Base-by-base conservation (phyloP, 2,888 invertebrate species). In the Conops quadrifasciatus region DNA sequence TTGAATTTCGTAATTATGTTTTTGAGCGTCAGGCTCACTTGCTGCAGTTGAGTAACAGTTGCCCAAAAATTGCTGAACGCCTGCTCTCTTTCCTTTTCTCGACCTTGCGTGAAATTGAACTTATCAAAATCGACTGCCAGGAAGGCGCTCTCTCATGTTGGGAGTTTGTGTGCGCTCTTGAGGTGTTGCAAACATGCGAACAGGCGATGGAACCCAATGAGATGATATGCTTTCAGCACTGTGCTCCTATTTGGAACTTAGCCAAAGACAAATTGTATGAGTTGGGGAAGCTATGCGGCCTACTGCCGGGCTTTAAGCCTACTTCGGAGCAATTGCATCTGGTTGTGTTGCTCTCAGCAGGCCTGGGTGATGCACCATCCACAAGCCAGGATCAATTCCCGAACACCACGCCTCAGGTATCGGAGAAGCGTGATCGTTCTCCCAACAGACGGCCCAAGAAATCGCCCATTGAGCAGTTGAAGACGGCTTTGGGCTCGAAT, bases 1-100 rank as follows among this genome's bases (percentile, higher is more conserved):
- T 98, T 79, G 96, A 97, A 85, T 92, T 98, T 81, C 89, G 97
- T 75, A 95, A 96, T 84, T 98, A 98, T 87, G 88, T 98, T 75
- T 98, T 95, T 84, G 93, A 95, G 78, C 90, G 97, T 74, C 97
- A 97, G 87, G 94, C 95, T 85, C 92, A 94, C 82, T 91, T 97
- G 89, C 88, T 95, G 67, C 79, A 82, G 11, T 77, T 79, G 28
- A 81, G 78, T 47, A 84, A 85, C 64, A 81, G 83, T 74, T 79
- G 84, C 90, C 93, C 84, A 0, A 84, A 83, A 62, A 92, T 97
- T 77, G 96, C 97, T 0, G 92, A 94, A 79, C 90, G 97, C 65
- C 93, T 96, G 75, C 88, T 97, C 72, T 92, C 93, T 59, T 97
- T 96, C 81, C 90, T 98, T 60, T 95, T 97, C 86, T 94, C 94